These are phyloP conservation scores for Heliopora coerulea DNA, from an alignment of 92 coral and sea anemone species.

Conservation along the genomic window DNA sequence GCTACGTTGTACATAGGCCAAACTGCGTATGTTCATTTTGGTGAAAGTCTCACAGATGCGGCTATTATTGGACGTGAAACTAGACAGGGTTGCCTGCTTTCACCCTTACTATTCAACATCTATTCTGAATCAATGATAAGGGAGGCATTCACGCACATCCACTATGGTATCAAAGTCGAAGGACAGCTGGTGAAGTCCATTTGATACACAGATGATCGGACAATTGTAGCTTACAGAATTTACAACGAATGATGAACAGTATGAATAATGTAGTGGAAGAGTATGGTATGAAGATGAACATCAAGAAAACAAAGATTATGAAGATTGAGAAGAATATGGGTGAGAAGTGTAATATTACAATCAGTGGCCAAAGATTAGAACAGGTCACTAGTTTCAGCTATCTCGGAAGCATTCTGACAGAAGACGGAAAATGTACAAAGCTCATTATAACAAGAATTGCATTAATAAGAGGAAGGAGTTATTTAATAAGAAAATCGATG, in stretches of 20 bases:
- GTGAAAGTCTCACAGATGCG: constrained; percentile 4
- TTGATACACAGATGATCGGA: constrained; percentile 29
- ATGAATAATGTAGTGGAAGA: background rate
- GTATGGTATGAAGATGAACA: constrained; percentile 40
- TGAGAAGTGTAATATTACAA: too few relatives aligned
- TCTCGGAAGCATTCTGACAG: too few relatives aligned
- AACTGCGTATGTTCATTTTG: constrained; percentile 14
- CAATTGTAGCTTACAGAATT: constrained; percentile 21
- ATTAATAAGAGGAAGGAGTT: too few relatives aligned
- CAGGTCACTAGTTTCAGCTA: too few relatives aligned
- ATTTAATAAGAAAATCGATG: too few relatives aligned
- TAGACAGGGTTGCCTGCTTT: constrained; percentile 23
- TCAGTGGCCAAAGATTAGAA: too few relatives aligned
- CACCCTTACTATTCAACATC: constrained; percentile 22
- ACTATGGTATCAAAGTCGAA: constrained; percentile 36
- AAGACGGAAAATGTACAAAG: too few relatives aligned
- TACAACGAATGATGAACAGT: constrained; percentile 32
- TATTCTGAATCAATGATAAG: constrained; percentile 35
- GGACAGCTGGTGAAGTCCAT: constrained; percentile 39
- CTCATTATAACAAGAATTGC: too few relatives aligned
- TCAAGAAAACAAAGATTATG: constrained; percentile 40
- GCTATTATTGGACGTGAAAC: background rate
- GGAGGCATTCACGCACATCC: constrained; percentile 16
- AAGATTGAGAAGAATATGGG: constrained; percentile 14
- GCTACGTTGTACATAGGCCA: constrained; percentile 19